phyloP scores from a whole-genome alignment of 53 echinoderm and acorn worm genomes.

The Mesocentrotus franciscanus region DNA sequence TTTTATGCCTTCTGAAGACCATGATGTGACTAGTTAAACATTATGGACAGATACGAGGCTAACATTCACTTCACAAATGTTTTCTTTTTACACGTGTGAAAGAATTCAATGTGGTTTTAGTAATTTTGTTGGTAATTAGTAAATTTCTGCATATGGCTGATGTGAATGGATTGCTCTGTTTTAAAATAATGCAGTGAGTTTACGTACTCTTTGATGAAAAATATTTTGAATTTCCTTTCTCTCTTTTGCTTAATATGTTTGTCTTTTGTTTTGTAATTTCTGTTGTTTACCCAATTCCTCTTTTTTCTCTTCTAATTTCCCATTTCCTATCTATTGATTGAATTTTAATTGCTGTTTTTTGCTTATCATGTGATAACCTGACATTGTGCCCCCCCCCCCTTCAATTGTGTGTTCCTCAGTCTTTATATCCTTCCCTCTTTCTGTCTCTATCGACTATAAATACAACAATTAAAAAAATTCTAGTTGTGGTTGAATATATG shows the following conservation, averaged over 20 bases:
- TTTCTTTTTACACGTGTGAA: too few relatives aligned
- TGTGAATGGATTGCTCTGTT: background rate
- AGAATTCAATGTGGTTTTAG: background rate
- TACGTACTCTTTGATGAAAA: background rate
- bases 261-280: background rate
- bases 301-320: too few relatives aligned
- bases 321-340: too few relatives aligned
- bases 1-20: conserved; percentile 80
- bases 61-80: conserved; percentile 29
- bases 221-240: background rate
- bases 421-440: too few relatives aligned
- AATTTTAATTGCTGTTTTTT: too few relatives aligned
- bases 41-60: conserved; percentile 85
- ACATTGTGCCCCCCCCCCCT: too few relatives aligned
- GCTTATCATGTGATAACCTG: too few relatives aligned
- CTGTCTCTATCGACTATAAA: too few relatives aligned
- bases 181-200: background rate
- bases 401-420: too few relatives aligned
- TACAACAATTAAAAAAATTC: too few relatives aligned
- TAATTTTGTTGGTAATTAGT: background rate
- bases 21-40: conserved; percentile 75
- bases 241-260: background rate
- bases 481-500: too few relatives aligned
- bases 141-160: background rate
- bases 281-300: too few relatives aligned